phyloP scores from a whole-genome alignment of 1,140 invertebrate species.

The Drosophila gunungcola region DNA sequence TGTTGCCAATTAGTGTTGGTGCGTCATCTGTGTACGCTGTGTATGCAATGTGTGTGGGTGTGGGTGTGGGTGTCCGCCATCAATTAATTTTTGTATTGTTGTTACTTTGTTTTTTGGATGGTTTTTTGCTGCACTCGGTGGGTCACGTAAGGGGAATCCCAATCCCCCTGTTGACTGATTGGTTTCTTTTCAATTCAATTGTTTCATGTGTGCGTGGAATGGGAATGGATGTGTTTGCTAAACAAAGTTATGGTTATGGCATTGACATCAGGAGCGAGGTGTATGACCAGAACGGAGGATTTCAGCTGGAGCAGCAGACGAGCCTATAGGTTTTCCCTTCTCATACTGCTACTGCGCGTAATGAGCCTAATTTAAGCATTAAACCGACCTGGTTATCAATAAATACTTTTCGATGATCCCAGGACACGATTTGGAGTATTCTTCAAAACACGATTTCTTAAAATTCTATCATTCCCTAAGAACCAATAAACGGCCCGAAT shows the following conservation, averaged over 20 bases:
- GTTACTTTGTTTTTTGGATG: constrained; percentile 50
- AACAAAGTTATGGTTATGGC: constrained; percentile 42
- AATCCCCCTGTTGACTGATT: constrained; percentile 64
- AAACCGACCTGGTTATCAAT: too few relatives aligned
- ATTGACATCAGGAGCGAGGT: constrained; percentile 12
- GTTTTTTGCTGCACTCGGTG: constrained; percentile 12
- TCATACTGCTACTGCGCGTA: too few relatives aligned
- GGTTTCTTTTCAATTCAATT: constrained; percentile 65
- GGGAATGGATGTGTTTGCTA: constrained; percentile 40
- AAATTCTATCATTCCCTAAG: too few relatives aligned
- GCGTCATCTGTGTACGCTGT: constrained; percentile 46
- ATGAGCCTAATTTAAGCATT: too few relatives aligned
- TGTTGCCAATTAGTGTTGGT: constrained; percentile 78
- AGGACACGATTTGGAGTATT: too few relatives aligned
- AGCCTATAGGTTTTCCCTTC: too few relatives aligned
- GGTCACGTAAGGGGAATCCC: constrained; percentile 29
- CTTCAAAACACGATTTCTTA: too few relatives aligned
- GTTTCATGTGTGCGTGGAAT: constrained; percentile 25
- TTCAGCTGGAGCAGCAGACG: too few relatives aligned
- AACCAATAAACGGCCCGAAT: too few relatives aligned
- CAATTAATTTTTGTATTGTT: constrained; percentile 79
- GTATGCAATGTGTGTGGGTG: constrained; percentile 8
- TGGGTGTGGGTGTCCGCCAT: constrained; percentile 55
- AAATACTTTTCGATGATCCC: too few relatives aligned
- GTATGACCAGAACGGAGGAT: too few relatives aligned